Evolutionary conservation across 2,113 vertebrate genomes (phyloP).

Genomic region (Grammomys surdaster): DNA sequence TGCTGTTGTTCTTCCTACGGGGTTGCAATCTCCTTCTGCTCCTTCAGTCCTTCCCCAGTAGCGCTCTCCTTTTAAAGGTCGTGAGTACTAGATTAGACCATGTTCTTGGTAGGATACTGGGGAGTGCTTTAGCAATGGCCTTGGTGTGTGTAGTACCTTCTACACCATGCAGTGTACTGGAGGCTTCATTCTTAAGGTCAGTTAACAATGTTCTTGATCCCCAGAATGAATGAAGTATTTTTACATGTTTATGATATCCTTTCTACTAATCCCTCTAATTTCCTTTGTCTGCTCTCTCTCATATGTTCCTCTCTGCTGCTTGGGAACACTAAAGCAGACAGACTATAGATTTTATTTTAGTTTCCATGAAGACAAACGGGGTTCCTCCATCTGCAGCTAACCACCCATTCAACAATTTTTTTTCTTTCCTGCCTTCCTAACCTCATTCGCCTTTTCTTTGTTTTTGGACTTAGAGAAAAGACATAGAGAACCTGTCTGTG

Average conservation of each 20-base stretch:
- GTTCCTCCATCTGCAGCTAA: background rate
- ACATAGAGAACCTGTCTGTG: background rate
- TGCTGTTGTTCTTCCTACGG: too few species aligned
- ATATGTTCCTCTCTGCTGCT: background rate
- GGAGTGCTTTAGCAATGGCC: background rate
- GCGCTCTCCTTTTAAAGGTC: background rate
- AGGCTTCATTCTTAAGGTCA: background rate
- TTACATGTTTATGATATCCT: constrained; percentile 16
- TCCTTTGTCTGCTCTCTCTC: background rate
- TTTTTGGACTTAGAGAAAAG: constrained; percentile 40
- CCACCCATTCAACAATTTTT: background rate
- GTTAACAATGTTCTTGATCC: background rate
- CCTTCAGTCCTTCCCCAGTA: background rate
- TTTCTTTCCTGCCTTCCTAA: background rate
- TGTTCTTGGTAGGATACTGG: background rate
- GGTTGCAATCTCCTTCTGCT: too few species aligned
- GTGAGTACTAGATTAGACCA: background rate
- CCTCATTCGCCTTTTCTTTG: background rate
- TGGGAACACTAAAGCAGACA: background rate
- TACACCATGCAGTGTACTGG: background rate
- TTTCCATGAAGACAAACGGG: background rate
- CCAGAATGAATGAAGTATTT: constrained; percentile 14
- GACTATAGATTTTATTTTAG: background rate
- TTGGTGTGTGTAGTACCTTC: background rate
- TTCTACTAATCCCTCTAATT: background rate